Conservation (phyloP, 2,888 invertebrate species). For the Coenonympha glycerion region DNA sequence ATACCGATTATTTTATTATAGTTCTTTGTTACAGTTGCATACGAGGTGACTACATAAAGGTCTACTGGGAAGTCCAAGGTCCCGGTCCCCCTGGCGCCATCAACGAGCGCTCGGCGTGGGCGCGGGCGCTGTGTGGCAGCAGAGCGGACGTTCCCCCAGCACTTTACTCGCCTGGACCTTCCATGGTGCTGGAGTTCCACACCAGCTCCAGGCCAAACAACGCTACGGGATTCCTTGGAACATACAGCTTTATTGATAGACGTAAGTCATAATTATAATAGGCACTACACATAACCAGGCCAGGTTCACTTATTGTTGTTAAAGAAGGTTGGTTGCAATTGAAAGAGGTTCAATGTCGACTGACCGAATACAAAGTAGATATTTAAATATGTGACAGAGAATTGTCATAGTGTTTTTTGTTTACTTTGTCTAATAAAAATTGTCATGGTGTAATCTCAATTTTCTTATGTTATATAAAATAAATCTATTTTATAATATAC, state of each 20-base stretch:
- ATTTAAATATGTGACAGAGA: too few relatives aligned
- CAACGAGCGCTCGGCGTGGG: slow-evolving; percentile 86
- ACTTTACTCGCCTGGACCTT: slow-evolving; percentile 84
- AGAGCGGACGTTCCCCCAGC: slow-evolving; percentile 81
- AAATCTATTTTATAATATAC: too few relatives aligned
- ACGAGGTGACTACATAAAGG: slow-evolving; percentile 84
- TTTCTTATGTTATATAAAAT: too few relatives aligned
- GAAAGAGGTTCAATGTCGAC: too few relatives aligned
- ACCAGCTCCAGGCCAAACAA: slow-evolving; percentile 69
- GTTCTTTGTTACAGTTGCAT: slow-evolving; percentile 80
- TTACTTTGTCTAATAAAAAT: too few relatives aligned
- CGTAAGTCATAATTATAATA: too few relatives aligned
- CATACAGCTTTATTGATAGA: slow-evolving; percentile 85
- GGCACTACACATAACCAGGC: too few relatives aligned
- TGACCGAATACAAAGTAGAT: too few relatives aligned
- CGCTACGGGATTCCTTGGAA: slow-evolving; percentile 83
- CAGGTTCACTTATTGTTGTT: too few relatives aligned
- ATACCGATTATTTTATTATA: neutral
- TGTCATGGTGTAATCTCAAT: too few relatives aligned
- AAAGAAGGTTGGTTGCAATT: too few relatives aligned
- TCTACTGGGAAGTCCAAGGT: slow-evolving; percentile 85
- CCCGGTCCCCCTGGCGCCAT: slow-evolving; percentile 81
- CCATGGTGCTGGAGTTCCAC: slow-evolving; percentile 85
- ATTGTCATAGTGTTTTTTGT: too few relatives aligned
- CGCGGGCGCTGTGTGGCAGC: slow-evolving; percentile 82